Evolutionary conservation across 37 sponge, comb jelly and placozoan species (phyloP), one percentile per base, ranked within the genome.

Genomic region (Amphimedon queenslandica): DNA sequence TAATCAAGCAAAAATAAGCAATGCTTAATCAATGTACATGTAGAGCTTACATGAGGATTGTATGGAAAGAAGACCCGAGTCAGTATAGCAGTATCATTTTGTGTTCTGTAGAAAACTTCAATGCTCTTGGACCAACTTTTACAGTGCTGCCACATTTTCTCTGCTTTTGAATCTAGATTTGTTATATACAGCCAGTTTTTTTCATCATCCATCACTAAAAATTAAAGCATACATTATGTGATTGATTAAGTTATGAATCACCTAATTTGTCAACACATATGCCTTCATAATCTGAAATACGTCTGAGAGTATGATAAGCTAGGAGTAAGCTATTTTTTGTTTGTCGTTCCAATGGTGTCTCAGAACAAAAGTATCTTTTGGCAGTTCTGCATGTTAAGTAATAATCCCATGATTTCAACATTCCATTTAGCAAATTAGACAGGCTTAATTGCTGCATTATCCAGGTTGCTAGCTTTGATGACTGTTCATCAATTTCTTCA

Each of bases 61-160:
- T 60, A 60, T 60, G 61, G 61, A 60, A 60, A 60, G 61, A n/a
- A 60, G 5, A 60, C 61, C 21, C 28, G 8, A n/a, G 61, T 60
- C 5, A 60, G 61, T n/a, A 60, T 60, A n/a, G 5, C 61, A 25
- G 8, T 8, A 47, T 13, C 53, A 47, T 47, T 47, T 47, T 60
- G 8, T n/a, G 61, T 6, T n/a, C 21, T 60, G 28, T 60, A 60
- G 5, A 25, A 13, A 25, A 60, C 27, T n/a, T 60, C 61, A n/a
- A 60, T n/a, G 28, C 28, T 60, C 5, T n/a, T 11, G 5, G 61
- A 60, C 61, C 61, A 60, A 25, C 5, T 5, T n/a, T n/a, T 60
- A n/a, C 61, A 60, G 28, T 25, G 21, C 5, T n/a, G 27, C 61
- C 21, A n/a, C 61, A 60, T 60, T 60, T 5, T 25, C 27, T n/a